Conservation (phyloP, 2,888 invertebrate species). For the Graphium colonna region DNA sequence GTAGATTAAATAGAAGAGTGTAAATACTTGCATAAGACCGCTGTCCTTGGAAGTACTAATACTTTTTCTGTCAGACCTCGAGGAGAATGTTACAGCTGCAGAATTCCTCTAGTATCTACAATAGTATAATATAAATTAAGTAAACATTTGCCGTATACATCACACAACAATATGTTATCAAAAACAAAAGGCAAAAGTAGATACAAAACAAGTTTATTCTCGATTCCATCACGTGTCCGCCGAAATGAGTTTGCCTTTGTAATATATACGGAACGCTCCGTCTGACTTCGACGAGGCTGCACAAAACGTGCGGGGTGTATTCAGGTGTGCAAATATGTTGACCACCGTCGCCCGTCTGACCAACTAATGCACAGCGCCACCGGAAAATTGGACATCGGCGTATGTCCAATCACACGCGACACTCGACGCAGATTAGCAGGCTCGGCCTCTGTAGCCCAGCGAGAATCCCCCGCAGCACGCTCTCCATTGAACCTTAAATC, state of each 20-base stretch:
- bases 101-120: too few species aligned
- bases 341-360: constrained; percentile 52
- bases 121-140: too few species aligned
- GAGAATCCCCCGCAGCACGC: constrained; percentile 57
- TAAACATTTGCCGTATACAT: too few species aligned
- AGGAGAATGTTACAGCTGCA: too few species aligned
- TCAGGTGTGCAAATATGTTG: constrained; percentile 49
- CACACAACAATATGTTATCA: too few species aligned
- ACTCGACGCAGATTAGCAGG: constrained; percentile 76
- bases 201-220: too few species aligned
- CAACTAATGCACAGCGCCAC: constrained; percentile 64
- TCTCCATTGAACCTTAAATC: constrained; percentile 59
- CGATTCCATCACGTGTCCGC: background rate
- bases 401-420: constrained; percentile 77
- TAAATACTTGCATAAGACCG: too few species aligned
- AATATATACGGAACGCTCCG: background rate
- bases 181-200: too few species aligned
- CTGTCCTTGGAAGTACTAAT: too few species aligned
- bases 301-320: constrained; percentile 23
- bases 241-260: background rate
- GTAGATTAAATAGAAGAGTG: too few species aligned
- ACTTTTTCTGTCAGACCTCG: too few species aligned
- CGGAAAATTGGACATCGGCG: constrained; percentile 77
- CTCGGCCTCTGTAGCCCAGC: constrained; percentile 55
- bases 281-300: background rate